phyloP scores from a whole-genome alignment of 2,888 invertebrate species.

The Dryobotodes eremita region DNA sequence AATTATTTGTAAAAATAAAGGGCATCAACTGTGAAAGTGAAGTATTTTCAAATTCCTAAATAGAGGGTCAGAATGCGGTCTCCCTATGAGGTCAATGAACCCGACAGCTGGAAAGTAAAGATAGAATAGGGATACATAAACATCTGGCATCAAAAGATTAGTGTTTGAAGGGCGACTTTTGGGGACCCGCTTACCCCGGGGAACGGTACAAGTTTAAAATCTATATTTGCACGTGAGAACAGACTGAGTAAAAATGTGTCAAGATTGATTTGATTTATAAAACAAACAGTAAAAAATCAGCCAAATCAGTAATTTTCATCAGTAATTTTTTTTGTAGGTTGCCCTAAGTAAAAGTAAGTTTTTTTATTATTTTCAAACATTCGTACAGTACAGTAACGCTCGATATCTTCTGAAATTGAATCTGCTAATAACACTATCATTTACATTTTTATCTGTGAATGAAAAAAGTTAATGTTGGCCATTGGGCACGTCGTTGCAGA shows the following conservation, averaged over 20 bases:
- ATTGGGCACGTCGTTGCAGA: background rate
- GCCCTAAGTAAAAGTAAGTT: background rate
- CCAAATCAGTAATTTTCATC: background rate
- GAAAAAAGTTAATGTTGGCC: background rate
- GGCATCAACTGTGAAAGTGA: background rate
- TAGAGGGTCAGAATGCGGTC: constrained; percentile 57
- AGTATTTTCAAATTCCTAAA: constrained; percentile 29
- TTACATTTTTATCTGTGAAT: constrained; percentile 5
- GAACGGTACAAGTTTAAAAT: background rate
- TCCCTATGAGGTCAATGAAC: constrained; percentile 79
- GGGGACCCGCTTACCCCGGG: constrained; percentile 4
- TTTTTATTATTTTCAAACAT: background rate
- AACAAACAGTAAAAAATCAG: background rate
- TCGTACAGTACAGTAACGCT: background rate
- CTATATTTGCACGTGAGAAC: background rate
- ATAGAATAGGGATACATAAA: constrained; percentile 61
- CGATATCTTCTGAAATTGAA: background rate
- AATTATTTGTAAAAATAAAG: background rate
- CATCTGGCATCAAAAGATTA: constrained; percentile 59
- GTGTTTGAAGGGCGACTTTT: constrained; percentile 32
- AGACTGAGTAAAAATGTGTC: background rate
- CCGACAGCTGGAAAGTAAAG: constrained; percentile 79
- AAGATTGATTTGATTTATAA: background rate
- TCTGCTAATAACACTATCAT: background rate
- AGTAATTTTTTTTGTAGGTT: background rate